phyloP scores from a whole-genome alignment of 1,140 invertebrate genomes.

The Hyles euphorbiae region DNA sequence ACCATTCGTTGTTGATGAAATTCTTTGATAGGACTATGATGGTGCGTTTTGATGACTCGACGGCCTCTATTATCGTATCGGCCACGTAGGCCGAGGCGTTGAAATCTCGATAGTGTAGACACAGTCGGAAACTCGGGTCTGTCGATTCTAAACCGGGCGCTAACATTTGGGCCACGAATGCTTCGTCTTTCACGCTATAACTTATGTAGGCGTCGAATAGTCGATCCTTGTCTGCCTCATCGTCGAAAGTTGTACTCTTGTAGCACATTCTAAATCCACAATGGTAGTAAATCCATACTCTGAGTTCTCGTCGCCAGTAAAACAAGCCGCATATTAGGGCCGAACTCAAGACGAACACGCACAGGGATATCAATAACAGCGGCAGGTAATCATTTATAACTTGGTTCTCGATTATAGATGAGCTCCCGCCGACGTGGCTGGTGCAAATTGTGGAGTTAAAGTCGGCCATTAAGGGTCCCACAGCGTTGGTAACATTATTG shows the following conservation, averaged over 20 bases:
- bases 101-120: slow-evolving; percentile 89
- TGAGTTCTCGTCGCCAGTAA: slow-evolving; percentile 87
- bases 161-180: slow-evolving; percentile 90
- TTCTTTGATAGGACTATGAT: slow-evolving; percentile 94
- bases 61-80: slow-evolving; percentile 92
- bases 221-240: slow-evolving; percentile 86
- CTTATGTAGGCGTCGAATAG: slow-evolving; percentile 94
- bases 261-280: slow-evolving; percentile 91
- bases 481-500: slow-evolving; percentile 79
- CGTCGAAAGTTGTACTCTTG: slow-evolving; percentile 85
- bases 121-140: slow-evolving; percentile 85
- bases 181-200: slow-evolving; percentile 93
- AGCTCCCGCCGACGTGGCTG: slow-evolving; percentile 78
- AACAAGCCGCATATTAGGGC: slow-evolving; percentile 84
- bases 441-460: slow-evolving; percentile 83
- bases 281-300: slow-evolving; percentile 91
- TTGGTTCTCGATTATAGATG: slow-evolving; percentile 83
- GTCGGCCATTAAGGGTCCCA: slow-evolving; percentile 78
- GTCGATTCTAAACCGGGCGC: slow-evolving; percentile 87
- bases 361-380: slow-evolving; percentile 83
- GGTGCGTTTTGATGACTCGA: slow-evolving; percentile 91
- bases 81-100: slow-evolving; percentile 89
- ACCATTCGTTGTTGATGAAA: slow-evolving; percentile 96
- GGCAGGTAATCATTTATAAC: slow-evolving; percentile 88
- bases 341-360: slow-evolving; percentile 83